Conservation (phyloP, 2,888 invertebrate genomes). For the Agrochola macilenta region DNA sequence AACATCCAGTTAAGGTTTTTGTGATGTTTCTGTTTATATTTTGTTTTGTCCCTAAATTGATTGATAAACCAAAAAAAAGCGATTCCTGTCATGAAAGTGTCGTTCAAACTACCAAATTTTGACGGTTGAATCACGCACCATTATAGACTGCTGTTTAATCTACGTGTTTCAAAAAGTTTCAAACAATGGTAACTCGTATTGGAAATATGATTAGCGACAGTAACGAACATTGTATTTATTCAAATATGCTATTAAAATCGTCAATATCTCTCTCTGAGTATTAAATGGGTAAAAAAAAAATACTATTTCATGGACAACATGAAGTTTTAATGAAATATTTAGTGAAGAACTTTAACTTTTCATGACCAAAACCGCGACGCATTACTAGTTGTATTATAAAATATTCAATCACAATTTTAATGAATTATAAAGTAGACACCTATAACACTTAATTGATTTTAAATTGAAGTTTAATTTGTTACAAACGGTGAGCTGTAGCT, state of each 20-base stretch:
- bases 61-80: too few species aligned
- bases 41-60: too few species aligned
- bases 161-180: neutral
- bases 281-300: too few species aligned
- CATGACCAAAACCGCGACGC: neutral
- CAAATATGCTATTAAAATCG: neutral
- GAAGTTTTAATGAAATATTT: neutral
- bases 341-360: neutral
- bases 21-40: too few species aligned
- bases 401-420: neutral
- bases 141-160: neutral
- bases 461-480: slow-evolving; percentile 24
- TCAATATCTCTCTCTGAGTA: neutral
- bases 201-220: neutral
- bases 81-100: neutral
- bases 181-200: too few species aligned
- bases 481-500: neutral
- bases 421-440: neutral
- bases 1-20: too few species aligned
- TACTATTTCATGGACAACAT: neutral
- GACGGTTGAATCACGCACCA: neutral
- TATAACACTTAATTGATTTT: slow-evolving; percentile 22
- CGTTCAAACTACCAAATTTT: neutral
- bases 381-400: slow-evolving; percentile 6
- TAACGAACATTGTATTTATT: neutral